A percentile compares a stretch with the other conserved stretches of the same genome.
These are phyloP conservation scores for Heliconius ethilla DNA, from an alignment of 2,888 invertebrate genomes.

Conservation along the genomic window DNA sequence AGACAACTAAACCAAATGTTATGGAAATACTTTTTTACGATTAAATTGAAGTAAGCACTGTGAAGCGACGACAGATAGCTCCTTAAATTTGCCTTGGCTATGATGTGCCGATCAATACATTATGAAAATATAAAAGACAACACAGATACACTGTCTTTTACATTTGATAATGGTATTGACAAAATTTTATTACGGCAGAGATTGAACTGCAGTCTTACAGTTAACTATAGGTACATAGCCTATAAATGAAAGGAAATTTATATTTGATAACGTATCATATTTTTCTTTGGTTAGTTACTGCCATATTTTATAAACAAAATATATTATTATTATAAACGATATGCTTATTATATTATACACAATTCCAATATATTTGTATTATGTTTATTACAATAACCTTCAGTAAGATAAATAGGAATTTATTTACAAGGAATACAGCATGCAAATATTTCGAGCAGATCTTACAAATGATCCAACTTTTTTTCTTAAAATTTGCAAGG, in stretches of 20 bases:
- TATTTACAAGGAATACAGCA: constrained; percentile 32
- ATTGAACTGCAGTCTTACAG: not conserved
- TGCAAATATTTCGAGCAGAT: constrained; percentile 26
- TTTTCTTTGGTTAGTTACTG: constrained; percentile 37
- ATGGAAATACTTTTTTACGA: not conserved
- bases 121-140: no score
- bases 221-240: no score
- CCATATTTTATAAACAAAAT: constrained; percentile 2
- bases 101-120: no score
- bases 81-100: no score
- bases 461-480: not conserved
- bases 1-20: not conserved
- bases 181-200: not conserved
- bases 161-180: not conserved
- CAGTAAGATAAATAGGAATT: constrained; percentile 11
- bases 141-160: not conserved
- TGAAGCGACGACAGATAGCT: no score
- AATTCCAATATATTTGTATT: not conserved
- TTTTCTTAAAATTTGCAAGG: not conserved
- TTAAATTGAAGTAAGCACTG: no score
- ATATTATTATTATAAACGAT: not conserved
- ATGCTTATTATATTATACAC: constrained; percentile 9
- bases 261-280: not conserved
- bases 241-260: no score
- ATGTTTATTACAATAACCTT: not conserved